Conservation (phyloP, 1,140 invertebrate species). For the Drosophila ananassae region DNA sequence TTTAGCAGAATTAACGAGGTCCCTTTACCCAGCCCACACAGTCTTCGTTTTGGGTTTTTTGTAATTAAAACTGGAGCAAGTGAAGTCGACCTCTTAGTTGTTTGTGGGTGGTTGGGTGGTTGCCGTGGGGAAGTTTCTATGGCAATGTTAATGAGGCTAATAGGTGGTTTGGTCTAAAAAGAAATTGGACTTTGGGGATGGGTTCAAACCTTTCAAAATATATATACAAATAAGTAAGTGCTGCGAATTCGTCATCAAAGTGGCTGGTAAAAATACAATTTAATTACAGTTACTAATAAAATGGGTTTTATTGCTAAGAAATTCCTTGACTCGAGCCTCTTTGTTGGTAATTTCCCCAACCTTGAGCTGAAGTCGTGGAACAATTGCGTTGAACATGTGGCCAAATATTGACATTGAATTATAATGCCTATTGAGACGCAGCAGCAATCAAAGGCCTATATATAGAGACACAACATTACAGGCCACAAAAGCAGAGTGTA, state of each 20-base stretch:
- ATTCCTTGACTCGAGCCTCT: neutral
- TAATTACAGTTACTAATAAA: slow-evolving; percentile 6
- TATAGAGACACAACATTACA: slow-evolving; percentile 25
- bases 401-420: slow-evolving; percentile 78
- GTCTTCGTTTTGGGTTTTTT: slow-evolving; percentile 33
- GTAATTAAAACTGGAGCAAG: slow-evolving; percentile 66
- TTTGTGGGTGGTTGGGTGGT: slow-evolving; percentile 10
- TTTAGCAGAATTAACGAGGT: slow-evolving; percentile 57
- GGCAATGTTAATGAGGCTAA: slow-evolving; percentile 48
- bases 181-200: slow-evolving; percentile 27
- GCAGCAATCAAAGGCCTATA: slow-evolving; percentile 50
- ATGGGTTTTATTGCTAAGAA: neutral
- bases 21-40: slow-evolving; percentile 21
- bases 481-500: slow-evolving; percentile 21
- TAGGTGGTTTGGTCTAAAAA: slow-evolving; percentile 17
- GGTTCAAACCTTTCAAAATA: slow-evolving; percentile 1
- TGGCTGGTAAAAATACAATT: slow-evolving; percentile 32
- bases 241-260: slow-evolving; percentile 23
- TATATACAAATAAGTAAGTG: slow-evolving; percentile 14
- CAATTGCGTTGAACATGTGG: slow-evolving; percentile 20
- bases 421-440: slow-evolving; percentile 57
- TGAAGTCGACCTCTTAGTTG: slow-evolving; percentile 8
- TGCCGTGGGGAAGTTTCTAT: slow-evolving; percentile 28
- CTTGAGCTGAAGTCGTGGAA: slow-evolving; percentile 11
- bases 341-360: neutral